A percentile compares a stretch with the other conserved stretches of the same genome.
Evolutionary conservation across 2,113 vertebrate species (phyloP).

Genomic region (Shinisaurus crocodilurus): DNA sequence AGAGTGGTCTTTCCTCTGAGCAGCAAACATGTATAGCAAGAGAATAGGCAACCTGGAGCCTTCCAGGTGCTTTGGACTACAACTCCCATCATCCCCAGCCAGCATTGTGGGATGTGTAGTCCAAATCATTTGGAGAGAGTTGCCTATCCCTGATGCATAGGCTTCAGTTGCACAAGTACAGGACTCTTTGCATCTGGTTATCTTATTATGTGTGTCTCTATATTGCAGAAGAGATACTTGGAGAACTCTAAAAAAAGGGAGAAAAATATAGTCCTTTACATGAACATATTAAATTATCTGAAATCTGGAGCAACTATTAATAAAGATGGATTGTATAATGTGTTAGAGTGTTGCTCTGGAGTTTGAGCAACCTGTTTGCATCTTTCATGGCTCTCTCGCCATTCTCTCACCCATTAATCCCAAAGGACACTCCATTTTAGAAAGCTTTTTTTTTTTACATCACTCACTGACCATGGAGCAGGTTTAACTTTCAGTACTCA

Average conservation of each 20-base stretch:
- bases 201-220: background rate
- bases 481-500: slow-evolving; percentile 1
- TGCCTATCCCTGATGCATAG: background rate
- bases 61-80: too few relatives aligned
- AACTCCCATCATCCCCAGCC: too few relatives aligned
- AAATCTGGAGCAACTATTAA: background rate
- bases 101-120: too few relatives aligned
- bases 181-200: background rate
- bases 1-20: background rate
- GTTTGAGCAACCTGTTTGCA: background rate
- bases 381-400: background rate
- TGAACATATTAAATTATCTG: background rate
- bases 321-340: background rate
- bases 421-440: background rate
- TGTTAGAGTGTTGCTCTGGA: background rate
- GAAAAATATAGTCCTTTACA: background rate
- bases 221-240: background rate
- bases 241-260: background rate
- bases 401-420: background rate
- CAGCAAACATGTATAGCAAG: background rate
- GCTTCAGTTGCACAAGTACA: background rate
- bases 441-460: background rate
- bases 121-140: too few relatives aligned
- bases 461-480: background rate
- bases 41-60: background rate